Evolutionary conservation across 2,888 invertebrate species (phyloP).

Genomic region (Zygaena filipendulae): DNA sequence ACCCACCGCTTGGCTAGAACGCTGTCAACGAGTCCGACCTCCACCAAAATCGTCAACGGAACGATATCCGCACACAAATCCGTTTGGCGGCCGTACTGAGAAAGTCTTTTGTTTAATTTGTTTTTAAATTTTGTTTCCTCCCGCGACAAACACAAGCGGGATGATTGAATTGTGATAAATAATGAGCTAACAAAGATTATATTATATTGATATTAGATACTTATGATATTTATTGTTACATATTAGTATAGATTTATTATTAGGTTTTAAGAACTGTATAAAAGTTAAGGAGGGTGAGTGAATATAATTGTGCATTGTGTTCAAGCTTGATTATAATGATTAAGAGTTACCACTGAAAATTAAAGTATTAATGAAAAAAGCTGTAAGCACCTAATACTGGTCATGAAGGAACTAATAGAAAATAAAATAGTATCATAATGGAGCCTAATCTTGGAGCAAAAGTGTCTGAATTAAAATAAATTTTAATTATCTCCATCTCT

Average conservation of each 20-base stretch:
- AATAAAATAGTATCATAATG: too few relatives aligned
- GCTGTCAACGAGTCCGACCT: slow-evolving; percentile 56
- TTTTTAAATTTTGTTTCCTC: slow-evolving; percentile 20
- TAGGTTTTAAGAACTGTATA: too few relatives aligned
- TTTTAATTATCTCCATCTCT: too few relatives aligned
- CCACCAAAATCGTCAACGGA: slow-evolving; percentile 69
- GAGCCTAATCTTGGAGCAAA: too few relatives aligned
- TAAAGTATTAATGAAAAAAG: too few relatives aligned
- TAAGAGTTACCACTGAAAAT: too few relatives aligned
- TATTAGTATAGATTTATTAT: slow-evolving; percentile 37
- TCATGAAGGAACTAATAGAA: too few relatives aligned
- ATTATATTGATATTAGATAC: slow-evolving; percentile 18
- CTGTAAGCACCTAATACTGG: too few relatives aligned
- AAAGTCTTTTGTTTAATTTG: slow-evolving; percentile 25
- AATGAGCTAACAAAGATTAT: slow-evolving; percentile 62
- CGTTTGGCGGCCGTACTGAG: slow-evolving; percentile 81
- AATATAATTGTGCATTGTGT: too few relatives aligned
- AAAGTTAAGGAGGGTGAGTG: too few relatives aligned
- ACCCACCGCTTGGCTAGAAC: slow-evolving; percentile 60
- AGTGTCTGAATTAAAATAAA: too few relatives aligned
- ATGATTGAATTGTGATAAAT: slow-evolving; percentile 61
- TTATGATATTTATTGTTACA: slow-evolving; percentile 30
- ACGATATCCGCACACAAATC: slow-evolving; percentile 71
- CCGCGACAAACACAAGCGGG: slow-evolving; percentile 23
- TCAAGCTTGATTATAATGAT: too few relatives aligned